Base-by-base conservation (phyloP, 2,113 vertebrate genomes). In the Asarcornis scutulata region DNA sequence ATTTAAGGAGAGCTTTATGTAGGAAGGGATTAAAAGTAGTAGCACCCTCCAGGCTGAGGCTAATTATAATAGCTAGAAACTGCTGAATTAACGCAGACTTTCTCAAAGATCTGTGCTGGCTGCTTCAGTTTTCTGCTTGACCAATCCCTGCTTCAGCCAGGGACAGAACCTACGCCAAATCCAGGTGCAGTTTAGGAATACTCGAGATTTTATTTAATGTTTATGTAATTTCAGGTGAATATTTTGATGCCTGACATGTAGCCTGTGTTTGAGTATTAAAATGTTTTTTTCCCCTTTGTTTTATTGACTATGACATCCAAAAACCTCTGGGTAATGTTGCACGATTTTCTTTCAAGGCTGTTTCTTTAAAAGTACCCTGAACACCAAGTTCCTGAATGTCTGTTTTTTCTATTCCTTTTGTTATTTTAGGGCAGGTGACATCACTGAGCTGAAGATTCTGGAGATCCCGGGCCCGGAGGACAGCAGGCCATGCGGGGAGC, bases 371-470 rank as follows among this genome's bases (percentile, higher is more conserved):
- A 27, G 6, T 22, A 17, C 6, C 31, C n/a, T 2, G 8, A 32
- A 11, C 38, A 26, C 16, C 83, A 17, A 53, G n/a, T 73, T 77
- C 44, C 46, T 7, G 23, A 62, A 34, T 21, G 17, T 44, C 83
- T 96, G 58, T 3, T 44, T 88, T 88, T 56, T 77, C 64, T 74
- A 31, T 50, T 88, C 86, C 31, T 95, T 15, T 22, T 48, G 46
- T 21, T 89, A 73, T 97, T 92, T 92, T 92, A 99, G 99, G 98
- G 99, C 99, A 83, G 99, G 99, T 96, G 99, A 99, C 95, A 99
- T 99, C 89, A 99, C 98, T 31, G 99, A 99, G 79, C 98, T 99
- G 74, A 99, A 99, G 98, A 99, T 99, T 82, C 96, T 99, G 97
- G 99, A 98, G 93, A 98, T 98, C 72, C 98, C 98, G 4, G 98